Evolutionary conservation across 2,888 invertebrate species (phyloP), one percentile per base, ranked within the genome.

Genomic region (Julus scanicus): DNA sequence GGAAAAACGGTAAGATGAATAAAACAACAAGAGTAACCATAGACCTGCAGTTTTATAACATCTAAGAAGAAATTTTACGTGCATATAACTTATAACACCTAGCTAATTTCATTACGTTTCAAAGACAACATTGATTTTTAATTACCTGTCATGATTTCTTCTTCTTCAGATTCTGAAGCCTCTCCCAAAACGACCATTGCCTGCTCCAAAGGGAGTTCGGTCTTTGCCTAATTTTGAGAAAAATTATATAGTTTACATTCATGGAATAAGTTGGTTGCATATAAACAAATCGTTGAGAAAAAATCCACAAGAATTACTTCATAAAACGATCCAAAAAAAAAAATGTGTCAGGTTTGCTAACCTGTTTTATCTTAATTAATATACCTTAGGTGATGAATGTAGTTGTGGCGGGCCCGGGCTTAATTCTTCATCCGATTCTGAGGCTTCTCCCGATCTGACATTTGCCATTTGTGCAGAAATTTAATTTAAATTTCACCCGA

Each of bases 91-190:
- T n/a, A n/a, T n/a, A n/a, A n/a, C n/a, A n/a, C n/a, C n/a, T n/a
- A n/a, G n/a, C n/a, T n/a, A n/a, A 44, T 44, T 44, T 3, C 44
- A 29, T 71, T n/a, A n/a, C n/a, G 71, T 29, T 71, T 71, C n/a
- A 71, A 20, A 71, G 9, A n/a, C n/a, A n/a, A n/a, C n/a, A n/a
- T n/a, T n/a, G n/a, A n/a, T n/a, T n/a, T 71, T 20, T 71, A 83
- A 11, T 83, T 85, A 53, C 84, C 49, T 44, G 88, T 53, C 44
- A 88, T 39, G 37, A 87, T 88, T 40, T 88, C 87, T 88, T 89
- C 89, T 83, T 89, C 89, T 29, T 88, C 88, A 2, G 89, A 89
- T 83, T 89, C 89, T n/a, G 89, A 89, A 83, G 88, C 89, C 86
- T 89, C 89, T 0, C 89, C 89, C 48, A 86, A 53, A 8, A 88